Percentiles rank a stretch among this genome's conserved stretches.
Evolutionary conservation across 2,888 invertebrate genomes (phyloP).

Genomic region (Parapristionchus giblindavisi): DNA sequence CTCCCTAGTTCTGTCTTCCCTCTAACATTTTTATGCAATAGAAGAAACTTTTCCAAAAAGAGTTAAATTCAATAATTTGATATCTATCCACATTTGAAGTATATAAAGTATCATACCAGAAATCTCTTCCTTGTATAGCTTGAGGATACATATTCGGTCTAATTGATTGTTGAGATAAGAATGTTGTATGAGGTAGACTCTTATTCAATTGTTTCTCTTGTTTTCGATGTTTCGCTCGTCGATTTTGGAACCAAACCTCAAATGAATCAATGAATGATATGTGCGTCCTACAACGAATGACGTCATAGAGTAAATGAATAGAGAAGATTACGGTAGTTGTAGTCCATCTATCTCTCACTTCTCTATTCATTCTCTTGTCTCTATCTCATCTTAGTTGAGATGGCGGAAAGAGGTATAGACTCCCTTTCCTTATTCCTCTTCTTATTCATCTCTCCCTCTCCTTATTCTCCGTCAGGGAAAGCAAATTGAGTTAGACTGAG

Average conservation of each 20-base stretch:
- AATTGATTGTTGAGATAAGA: constrained; percentile 3
- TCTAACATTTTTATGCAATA: not conserved
- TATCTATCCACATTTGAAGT: too few species aligned
- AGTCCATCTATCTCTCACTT: not conserved
- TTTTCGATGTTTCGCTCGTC: constrained; percentile 69
- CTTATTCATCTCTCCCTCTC: not conserved
- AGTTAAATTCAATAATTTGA: too few species aligned
- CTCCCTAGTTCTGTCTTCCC: not conserved
- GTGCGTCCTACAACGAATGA: too few species aligned
- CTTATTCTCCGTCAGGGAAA: not conserved
- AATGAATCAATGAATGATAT: constrained; percentile 42
- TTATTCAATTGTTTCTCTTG: constrained; percentile 70
- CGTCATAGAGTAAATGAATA: too few species aligned
- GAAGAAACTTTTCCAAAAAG: too few species aligned
- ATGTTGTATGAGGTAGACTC: constrained; percentile 30
- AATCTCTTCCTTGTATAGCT: constrained; percentile 23
- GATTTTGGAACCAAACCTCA: constrained; percentile 70
- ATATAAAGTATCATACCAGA: too few species aligned
- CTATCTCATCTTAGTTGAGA: not conserved
- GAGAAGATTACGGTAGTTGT: too few species aligned
- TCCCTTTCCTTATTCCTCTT: not conserved
- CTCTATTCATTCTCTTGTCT: not conserved
- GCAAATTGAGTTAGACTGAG: constrained; percentile 36
- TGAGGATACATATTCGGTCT: constrained; percentile 28
- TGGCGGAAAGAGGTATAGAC: not conserved